Evolutionary conservation across 2,888 invertebrate species (phyloP).

Genomic region (Drosophila affinis): DNA sequence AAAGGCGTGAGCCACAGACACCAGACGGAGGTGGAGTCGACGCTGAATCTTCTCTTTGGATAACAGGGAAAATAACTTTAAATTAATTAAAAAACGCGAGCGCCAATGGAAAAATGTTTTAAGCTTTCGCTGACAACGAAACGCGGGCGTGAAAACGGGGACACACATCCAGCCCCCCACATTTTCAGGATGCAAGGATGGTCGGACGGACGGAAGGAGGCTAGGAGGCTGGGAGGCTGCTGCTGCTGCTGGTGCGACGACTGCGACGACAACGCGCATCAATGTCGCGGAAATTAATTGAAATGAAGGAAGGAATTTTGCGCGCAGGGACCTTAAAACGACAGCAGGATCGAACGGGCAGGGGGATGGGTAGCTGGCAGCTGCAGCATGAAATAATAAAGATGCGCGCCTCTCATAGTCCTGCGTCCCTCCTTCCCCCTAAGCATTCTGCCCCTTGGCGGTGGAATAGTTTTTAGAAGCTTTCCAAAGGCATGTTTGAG

Average conservation of each 20-base stretch:
- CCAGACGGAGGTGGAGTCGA: background rate
- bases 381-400: conserved; percentile 48
- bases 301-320: conserved; percentile 68
- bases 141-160: conserved; percentile 31
- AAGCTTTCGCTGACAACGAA: conserved; percentile 60
- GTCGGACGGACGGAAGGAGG: background rate
- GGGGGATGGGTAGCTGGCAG: background rate
- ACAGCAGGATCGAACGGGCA: background rate
- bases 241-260: conserved; percentile 23
- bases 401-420: conserved; percentile 42
- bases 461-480: conserved; percentile 13
- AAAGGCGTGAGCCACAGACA: conserved; percentile 41
- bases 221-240: background rate
- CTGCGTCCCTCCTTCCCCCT: conserved; percentile 1
- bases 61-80: conserved; percentile 76
- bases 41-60: conserved; percentile 28
- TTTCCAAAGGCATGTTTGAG: background rate
- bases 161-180: background rate
- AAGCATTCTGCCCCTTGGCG: conserved; percentile 1
- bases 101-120: conserved; percentile 73
- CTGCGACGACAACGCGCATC: conserved; percentile 53
- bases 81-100: conserved; percentile 70
- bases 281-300: conserved; percentile 78
- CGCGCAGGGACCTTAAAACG: conserved; percentile 36
- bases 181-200: background rate